A percentile compares a stretch with the other conserved stretches of the same genome.
phyloP scores from a whole-genome alignment of 2,888 invertebrate species.

The Leptura quadrifasciata region DNA sequence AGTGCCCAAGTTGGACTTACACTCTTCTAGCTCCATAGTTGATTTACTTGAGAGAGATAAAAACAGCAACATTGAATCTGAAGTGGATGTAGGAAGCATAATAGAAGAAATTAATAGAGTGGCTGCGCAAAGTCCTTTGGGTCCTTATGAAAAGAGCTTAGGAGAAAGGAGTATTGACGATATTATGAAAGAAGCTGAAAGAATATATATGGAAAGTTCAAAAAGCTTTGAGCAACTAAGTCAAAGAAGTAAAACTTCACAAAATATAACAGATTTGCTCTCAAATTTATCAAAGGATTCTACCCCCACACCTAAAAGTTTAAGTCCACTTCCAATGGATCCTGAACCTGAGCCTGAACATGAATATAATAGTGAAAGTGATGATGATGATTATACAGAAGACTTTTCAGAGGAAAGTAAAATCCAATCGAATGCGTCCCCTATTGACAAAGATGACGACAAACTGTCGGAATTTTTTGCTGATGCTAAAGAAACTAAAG shows the following conservation, averaged over 20 bases:
- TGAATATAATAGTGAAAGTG: constrained; percentile 53
- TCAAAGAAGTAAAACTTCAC: constrained; percentile 71
- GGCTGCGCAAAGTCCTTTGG: constrained; percentile 72
- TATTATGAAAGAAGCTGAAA: constrained; percentile 77
- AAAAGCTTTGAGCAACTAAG: constrained; percentile 73
- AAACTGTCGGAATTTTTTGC: constrained; percentile 14
- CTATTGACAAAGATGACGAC: constrained; percentile 32
- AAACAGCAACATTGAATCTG: constrained; percentile 68
- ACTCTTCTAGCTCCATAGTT: constrained; percentile 68
- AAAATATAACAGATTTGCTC: constrained; percentile 68
- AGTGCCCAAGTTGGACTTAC: constrained; percentile 62
- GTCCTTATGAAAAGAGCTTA: constrained; percentile 71
- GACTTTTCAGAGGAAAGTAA: constrained; percentile 68
- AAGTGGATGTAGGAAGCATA: constrained; percentile 81
- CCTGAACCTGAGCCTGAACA: constrained; percentile 58
- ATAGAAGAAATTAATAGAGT: constrained; percentile 81
- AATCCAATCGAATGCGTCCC: constrained; percentile 56
- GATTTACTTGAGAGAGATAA: constrained; percentile 70
- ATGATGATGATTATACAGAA: constrained; percentile 66
- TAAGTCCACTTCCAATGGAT: constrained; percentile 70
- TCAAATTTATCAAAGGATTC: constrained; percentile 64
- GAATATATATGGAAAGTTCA: constrained; percentile 73
- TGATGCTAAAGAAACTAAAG: constrained; percentile 41
- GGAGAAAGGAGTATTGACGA: constrained; percentile 78
- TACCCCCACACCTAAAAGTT: constrained; percentile 71